Evolutionary conservation across 1,140 invertebrate genomes (phyloP), one percentile per base, ranked within the genome.

Genomic region (Hyposmocoma kahamanoa): DNA sequence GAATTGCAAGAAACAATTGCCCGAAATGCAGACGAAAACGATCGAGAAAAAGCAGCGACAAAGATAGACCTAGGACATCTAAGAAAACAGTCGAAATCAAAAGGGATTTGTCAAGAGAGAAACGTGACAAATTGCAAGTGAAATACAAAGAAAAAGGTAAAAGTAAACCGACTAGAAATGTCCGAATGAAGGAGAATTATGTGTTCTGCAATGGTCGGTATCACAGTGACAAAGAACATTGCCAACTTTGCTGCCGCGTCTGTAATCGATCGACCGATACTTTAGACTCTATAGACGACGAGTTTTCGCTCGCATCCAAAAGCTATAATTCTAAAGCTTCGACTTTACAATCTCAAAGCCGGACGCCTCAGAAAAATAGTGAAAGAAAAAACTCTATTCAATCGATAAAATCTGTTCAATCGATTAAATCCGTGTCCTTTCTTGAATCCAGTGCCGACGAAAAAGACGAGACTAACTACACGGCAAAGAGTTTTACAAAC

Each of bases 401-500:
- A 61, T 77, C 86, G 20, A 80, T 73, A 4, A n/a, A n/a, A n/a
- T n/a, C n/a, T n/a, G 59, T 77, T 17, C 85, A 86, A 62, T 76
- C 85, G 20, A 79, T 72, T 32, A 87, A 87, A 49, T 87, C 84
- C 0, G 84, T 86, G 1, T 86, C 84, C 15, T 87, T 87, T 46
- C 59, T 85, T 15, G 82, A 87, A 41, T 82, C 81, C 42, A 77
- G 72, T 43, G 77, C 72, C 48, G 65, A 71, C 15, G 53, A 67
- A 42, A 80, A 80, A 39, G 78, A 83, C 48, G 81, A 82, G 44
- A 70, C 79, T 0, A 84, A 87, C 44, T 87, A 87, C 48, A 86
- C 86, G 17, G 84, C 81, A 3, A 85, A 77, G 48, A 87, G 82
- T 50, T 87, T 87, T 55, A 87, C 84, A 0, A 85, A 87, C 47